Evolutionary conservation across 2,113 vertebrate genomes (phyloP), one percentile per base, ranked within the genome.

Genomic region (Zingel zingel): DNA sequence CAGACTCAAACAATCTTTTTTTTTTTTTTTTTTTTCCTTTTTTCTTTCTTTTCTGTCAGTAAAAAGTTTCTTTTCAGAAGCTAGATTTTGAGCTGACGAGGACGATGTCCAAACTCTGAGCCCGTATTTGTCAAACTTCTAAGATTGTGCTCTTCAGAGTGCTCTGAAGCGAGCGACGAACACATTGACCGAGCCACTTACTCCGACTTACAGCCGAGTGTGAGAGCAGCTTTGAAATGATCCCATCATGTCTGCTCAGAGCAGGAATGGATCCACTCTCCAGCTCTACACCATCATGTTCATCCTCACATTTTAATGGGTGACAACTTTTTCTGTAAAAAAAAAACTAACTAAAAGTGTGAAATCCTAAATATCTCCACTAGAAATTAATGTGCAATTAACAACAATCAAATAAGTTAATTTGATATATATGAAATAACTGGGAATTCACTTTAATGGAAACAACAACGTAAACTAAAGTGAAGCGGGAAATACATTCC

Each of bases 41-140:
- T 33, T 39, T 13, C 8, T 36, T 64, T 54, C 27, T 15, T 58
- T 21, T 30, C 2, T 8, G 1, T 47, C 54, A 21, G 39, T 47
- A 1, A 47, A 27, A n/a, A 39, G 51, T 19, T 6, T 0, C 1
- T 12, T 57, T 45, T 47, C 19, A 9, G 23, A 9, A 66, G 45
- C 7, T 43, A 10, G 39, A 23, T 43, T 23, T 69, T 25, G 10
- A 45, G 27, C 36, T n/a, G 43, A 39, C 25, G 3, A 47, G 15
- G 21, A 36, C 57, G 50, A 39, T 25, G 66, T 75, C 62, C 16
- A 11, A 53, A 27, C 16, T 54, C 36, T 25, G 12, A 45, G 67
- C 25, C 58, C 9, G 66, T 33, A 45, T 61, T 45, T 45, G 47
- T 62, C 57, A 79, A 66, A 77, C 61, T 27, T 75, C 4, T 58